Base-by-base conservation (phyloP, 2,797 vertebrate genomes). In the Eulemur mongoz region DNA sequence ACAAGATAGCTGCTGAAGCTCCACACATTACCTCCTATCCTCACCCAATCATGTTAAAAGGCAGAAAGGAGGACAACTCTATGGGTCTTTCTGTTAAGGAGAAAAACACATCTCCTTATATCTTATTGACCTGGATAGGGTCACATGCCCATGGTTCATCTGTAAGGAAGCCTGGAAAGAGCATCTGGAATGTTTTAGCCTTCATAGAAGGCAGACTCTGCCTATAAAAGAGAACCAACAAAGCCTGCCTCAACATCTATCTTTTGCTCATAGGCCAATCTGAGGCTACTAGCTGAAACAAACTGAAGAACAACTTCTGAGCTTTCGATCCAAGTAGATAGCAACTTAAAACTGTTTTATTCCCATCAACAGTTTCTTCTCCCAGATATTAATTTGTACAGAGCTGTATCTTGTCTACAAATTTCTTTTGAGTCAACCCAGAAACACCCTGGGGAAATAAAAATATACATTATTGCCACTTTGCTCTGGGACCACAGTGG, bases 381-480 rank as follows among this genome's bases (percentile, higher is more conserved):
- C 76, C 48, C 27, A 88, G 78, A 52, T 80, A 96, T 38, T 84
- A 89, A 80, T 89, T 91, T 94, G 52, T 88, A 17, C 54, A 94
- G 40, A 93, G 48, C 38, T 78, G 1, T 72, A 61, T 87, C 93
- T 89, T 72, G 50, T 87, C 93, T 89, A 94, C 84, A 92, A 95
- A 97, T 67, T 97, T 82, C 82, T 97, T 67, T 67, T 76, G 22
- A 83, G 78, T 96, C 93, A 92, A 94, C 69, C 25, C 38, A 96
- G 82, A 95, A 96, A 82, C 27, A 94, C 52, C 38, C 82, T 30
- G 17, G 38, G 73, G 43, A 96, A 92, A 95, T 94, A 61, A 72
- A 86, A 70, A 67, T 48, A 65, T 4, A 50, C 8, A 57, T 5
- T 7, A 91, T 20, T 86, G 65, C 25, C 54, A 89, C 50, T 90